These are phyloP conservation scores for Platichthys stellatus DNA, from an alignment of 2,113 vertebrate species.

Conservation along the genomic window DNA sequence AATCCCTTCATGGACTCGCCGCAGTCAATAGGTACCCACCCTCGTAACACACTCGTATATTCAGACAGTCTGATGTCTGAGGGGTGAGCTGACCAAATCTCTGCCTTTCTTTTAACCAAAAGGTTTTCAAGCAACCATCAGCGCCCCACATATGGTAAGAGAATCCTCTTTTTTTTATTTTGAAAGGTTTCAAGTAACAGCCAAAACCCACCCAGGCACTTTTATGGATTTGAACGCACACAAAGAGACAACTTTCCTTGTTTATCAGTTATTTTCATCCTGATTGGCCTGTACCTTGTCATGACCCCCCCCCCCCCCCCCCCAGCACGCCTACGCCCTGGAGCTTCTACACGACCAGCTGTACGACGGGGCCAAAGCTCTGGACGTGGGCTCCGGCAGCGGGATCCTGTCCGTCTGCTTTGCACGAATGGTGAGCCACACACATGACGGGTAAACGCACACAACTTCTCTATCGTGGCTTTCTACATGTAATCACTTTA, in stretches of 20 bases:
- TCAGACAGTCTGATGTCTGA: not conserved
- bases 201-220: too few relatives aligned
- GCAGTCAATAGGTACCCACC: conserved; percentile 93
- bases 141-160: conserved; percentile 98
- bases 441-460: conserved; percentile 53
- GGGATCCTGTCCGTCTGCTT: conserved; percentile 97
- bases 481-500: not conserved
- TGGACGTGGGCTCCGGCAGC: conserved; percentile 98
- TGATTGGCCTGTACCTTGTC: not conserved
- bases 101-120: conserved; percentile 49
- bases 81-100: conserved; percentile 40
- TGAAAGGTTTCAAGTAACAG: too few relatives aligned
- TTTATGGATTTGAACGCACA: too few relatives aligned
- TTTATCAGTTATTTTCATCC: not conserved
- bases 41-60: not conserved
- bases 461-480: conserved; percentile 37
- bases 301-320: not conserved
- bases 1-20: conserved; percentile 99
- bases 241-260: too few relatives aligned
- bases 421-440: conserved; percentile 93
- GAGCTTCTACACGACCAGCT: conserved; percentile 96
- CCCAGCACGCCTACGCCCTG: conserved; percentile 95
- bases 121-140: conserved; percentile 99
- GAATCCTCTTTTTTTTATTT: conserved; percentile 2
- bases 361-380: conserved; percentile 95